Base-by-base conservation (phyloP, 2,113 vertebrate genomes). In the Platanista minor region DNA sequence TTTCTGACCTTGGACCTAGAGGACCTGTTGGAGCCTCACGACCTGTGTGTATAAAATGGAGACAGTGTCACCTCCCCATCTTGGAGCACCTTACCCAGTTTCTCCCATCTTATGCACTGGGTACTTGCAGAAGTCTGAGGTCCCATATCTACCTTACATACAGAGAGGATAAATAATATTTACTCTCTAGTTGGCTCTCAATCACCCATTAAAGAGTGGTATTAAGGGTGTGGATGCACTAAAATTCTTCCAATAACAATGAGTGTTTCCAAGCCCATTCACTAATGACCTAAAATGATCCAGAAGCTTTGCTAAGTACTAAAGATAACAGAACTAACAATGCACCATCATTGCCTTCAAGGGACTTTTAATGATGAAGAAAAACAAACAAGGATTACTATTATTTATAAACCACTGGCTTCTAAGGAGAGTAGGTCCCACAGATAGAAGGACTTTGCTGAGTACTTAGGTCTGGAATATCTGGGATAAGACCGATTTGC, bases 1-100 rank as follows among this genome's bases (percentile, higher is more conserved):
- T 96, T 96, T 94, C 86, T 87, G 89, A 97, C 82, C 86, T 89
- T 95, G 67, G 20, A 5, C 54, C 91, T 91, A 33, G 39, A 49
- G 85, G 95, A 86, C 29, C 93, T 80, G 0, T 83, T 81, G 61
- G 36, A 33, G 29, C 36, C 74, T 82, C 41, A 23, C 43, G 67
- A 87, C 39, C 62, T 36, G 33, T 77, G 3, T 43, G 74, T 46
- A 66, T 91, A 93, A 82, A 84, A 93, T 29, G 8, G 57, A 93
- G 64, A 69, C 41, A 41, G 31, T 52, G 67, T 84, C 72, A 80
- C 36, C 29, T 88, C 6, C 2, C 20, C 49, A 31, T 89, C 46
- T 80, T 74, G 39, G 39, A 88, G 5, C 67, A 61, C 20, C n/a
- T 61, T 64, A 54, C 75, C 85, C 17, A 78, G 57, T 74, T 52